A percentile compares a stretch with the other conserved stretches of the same genome.
Evolutionary conservation across 1,140 invertebrate genomes (phyloP).

Genomic region (Campoletis sonorensis): DNA sequence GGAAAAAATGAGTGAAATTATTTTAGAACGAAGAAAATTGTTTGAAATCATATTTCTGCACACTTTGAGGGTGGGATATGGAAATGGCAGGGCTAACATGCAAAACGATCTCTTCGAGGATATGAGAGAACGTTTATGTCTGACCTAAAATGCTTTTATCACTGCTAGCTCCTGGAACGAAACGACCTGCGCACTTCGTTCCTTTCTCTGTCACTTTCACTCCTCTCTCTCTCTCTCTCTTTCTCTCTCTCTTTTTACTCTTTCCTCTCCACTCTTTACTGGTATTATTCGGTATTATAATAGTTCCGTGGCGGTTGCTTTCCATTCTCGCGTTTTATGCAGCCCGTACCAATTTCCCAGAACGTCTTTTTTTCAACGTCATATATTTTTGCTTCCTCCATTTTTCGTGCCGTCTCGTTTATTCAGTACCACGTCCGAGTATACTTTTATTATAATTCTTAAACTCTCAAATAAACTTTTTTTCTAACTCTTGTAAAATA

Average conservation of each 20-base stretch:
- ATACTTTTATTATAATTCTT: constrained; percentile 11
- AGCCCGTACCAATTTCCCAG: constrained; percentile 14
- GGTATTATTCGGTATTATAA: constrained; percentile 32
- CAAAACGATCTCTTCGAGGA: constrained; percentile 1
- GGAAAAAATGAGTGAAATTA: background rate
- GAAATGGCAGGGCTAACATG: background rate
- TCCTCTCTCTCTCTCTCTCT: constrained; percentile 13
- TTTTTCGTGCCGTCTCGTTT: constrained; percentile 11
- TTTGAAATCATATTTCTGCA: background rate
- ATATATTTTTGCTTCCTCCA: background rate
- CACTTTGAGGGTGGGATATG: background rate
- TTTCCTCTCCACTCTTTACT: background rate
- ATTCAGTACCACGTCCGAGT: constrained; percentile 5
- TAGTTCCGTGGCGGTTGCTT: constrained; percentile 11
- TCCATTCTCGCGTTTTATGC: constrained; percentile 11
- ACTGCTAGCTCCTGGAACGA: constrained; percentile 43
- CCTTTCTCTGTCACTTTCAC: constrained; percentile 19
- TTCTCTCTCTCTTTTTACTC: background rate
- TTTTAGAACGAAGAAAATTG: too few relatives aligned
- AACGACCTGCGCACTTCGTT: constrained; percentile 27
- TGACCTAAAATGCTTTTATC: constrained; percentile 54
- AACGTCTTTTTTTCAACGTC: background rate
- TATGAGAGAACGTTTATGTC: constrained; percentile 35
- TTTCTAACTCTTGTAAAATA: background rate
- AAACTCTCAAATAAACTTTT: constrained; percentile 13